phyloP scores from a whole-genome alignment of 2,888 invertebrate genomes.

The Eristalis intricaria region DNA sequence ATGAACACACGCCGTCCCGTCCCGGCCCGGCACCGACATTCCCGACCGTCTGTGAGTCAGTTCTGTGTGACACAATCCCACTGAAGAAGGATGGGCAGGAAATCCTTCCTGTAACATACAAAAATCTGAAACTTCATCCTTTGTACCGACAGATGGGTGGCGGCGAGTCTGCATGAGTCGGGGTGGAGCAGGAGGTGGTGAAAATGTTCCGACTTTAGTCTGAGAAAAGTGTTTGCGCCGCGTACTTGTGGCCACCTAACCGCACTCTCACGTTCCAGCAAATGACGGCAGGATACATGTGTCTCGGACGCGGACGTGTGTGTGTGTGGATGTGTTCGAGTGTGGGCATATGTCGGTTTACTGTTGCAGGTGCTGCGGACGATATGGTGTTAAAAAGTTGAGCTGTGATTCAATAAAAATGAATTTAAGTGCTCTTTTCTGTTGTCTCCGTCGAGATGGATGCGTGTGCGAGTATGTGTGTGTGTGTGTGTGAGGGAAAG shows the following conservation, averaged over 20 bases:
- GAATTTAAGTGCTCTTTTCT: conserved; percentile 59
- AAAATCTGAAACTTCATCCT: conserved; percentile 59
- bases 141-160: background rate
- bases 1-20: background rate
- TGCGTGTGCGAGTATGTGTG: background rate
- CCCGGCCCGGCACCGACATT: background rate
- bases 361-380: conserved; percentile 57
- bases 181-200: background rate
- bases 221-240: conserved; percentile 62
- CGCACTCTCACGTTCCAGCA: conserved; percentile 64
- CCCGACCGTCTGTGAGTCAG: background rate
- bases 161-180: background rate
- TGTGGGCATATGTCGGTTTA: background rate
- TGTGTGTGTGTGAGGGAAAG: background rate
- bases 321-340: background rate
- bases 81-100: background rate
- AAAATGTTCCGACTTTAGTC: conserved; percentile 54
- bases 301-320: conserved; percentile 24
- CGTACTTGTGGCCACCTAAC: conserved; percentile 65
- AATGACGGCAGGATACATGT: conserved; percentile 33
- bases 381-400: conserved; percentile 63
- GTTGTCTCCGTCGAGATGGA: conserved; percentile 43
- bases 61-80: conserved; percentile 12
- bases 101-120: conserved; percentile 51
- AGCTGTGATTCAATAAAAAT: conserved; percentile 69